Percentiles rank a stretch among this genome's conserved stretches.
Conservation (phyloP, 2,797 vertebrate genomes). For the Chanos chanos region DNA sequence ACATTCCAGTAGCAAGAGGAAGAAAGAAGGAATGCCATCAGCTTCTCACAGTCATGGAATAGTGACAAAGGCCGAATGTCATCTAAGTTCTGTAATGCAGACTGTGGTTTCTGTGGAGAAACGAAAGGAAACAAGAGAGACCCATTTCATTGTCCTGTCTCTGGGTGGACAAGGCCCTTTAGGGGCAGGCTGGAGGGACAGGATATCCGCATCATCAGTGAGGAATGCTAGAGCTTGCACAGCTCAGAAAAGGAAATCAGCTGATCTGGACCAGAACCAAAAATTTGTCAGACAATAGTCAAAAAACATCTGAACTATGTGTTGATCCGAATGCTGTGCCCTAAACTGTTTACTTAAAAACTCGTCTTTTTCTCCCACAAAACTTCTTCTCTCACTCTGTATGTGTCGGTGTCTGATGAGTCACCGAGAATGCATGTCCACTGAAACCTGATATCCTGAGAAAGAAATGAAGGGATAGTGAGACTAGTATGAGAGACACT, state of each 20-base stretch:
- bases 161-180: too few species aligned
- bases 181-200: conserved; percentile 33
- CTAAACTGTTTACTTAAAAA: too few species aligned
- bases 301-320: too few species aligned
- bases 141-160: conserved; percentile 11
- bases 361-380: too few species aligned
- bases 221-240: conserved; percentile 32
- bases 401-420: conserved; percentile 8
- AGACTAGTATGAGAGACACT: too few species aligned
- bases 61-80: background rate
- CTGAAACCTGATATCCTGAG: background rate
- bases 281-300: background rate
- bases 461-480: background rate
- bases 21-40: background rate
- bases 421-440: background rate
- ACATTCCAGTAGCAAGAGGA: background rate
- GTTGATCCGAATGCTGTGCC: too few species aligned
- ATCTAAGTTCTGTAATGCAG: conserved; percentile 4
- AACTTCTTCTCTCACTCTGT: background rate
- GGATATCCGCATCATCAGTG: conserved; percentile 37
- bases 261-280: conserved; percentile 29
- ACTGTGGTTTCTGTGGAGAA: conserved; percentile 5
- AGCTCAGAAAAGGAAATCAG: conserved; percentile 33
- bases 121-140: conserved; percentile 12
- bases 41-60: conserved; percentile 1